Base-by-base conservation (phyloP, 2,888 invertebrate genomes). In the Xestoiulus laeticollis region DNA sequence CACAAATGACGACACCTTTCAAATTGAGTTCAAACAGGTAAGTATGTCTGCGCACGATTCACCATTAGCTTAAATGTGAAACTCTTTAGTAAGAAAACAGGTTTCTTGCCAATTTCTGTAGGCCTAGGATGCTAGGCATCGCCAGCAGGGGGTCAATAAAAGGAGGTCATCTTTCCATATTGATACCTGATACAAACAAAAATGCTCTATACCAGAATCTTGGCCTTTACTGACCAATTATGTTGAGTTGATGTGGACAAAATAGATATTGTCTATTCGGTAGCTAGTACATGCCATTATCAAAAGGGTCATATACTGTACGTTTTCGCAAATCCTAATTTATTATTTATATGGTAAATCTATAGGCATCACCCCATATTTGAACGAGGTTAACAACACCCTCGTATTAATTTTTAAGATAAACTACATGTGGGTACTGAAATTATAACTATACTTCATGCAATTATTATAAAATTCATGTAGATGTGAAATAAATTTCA, bases 11-110 rank as follows among this genome's bases (percentile, higher is more conserved):
- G 53, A 59, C 53, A 59, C 53, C 53, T 59, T 59, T 59, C 53
- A 59, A 59, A 59, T 59, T 59, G 53, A 59, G 53, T 59, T 59
- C 53, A 59, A 59, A 59, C n/a, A 59, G 53, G 53, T 59, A 59
- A 59, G 53, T 59, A 59, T 59, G 53, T 59, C 53, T 59, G 53
- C 53, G 53, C 53, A 59, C 53, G 53, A 59, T 59, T 59, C 53
- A 59, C 53, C 53, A 59, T 59, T n/a, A n/a, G n/a, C n/a, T n/a
- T n/a, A 59, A 59, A 16, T 59, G 53, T 59, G 16, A 59, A n/a
- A n/a, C 53, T 48, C 16, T 19, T 48, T n/a, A 59, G 53, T 19
- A 59, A 6, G n/a, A 59, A 59, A 59, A n/a, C 53, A n/a, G 53
- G 53, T 59, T 59, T 59, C 53, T 59, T 59, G 53, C n/a, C 53